These are phyloP conservation scores for Periophthalmus magnuspinnatus DNA, from an alignment of 2,797 vertebrate species.

Conservation along the genomic window DNA sequence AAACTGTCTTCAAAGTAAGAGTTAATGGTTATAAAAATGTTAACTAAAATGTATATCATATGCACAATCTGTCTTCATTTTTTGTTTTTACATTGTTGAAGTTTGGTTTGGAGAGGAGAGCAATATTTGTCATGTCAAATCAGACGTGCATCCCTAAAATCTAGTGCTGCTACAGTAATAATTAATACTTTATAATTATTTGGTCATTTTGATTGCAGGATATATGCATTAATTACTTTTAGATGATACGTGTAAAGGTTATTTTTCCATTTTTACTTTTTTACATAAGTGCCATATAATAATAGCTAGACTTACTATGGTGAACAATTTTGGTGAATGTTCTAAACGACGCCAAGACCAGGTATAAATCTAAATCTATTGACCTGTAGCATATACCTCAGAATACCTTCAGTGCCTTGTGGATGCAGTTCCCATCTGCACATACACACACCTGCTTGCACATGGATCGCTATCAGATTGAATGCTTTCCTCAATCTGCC, in stretches of 20 bases:
- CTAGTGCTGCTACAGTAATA: no score
- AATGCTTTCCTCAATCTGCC: slow-evolving; percentile 61
- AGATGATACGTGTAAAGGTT: neutral
- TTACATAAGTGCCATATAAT: neutral
- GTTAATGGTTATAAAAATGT: no score
- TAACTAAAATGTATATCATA: no score
- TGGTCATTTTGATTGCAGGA: no score
- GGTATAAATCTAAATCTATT: neutral
- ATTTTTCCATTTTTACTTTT: no score
- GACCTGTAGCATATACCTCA: neutral
- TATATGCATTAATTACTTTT: neutral
- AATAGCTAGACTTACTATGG: neutral
- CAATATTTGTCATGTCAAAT: no score
- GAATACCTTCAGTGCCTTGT: neutral
- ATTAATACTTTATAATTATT: no score
- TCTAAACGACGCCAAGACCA: neutral
- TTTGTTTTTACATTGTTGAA: no score
- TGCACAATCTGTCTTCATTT: no score
- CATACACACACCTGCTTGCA: slow-evolving; percentile 6
- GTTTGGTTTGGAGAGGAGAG: no score
- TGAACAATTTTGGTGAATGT: neutral
- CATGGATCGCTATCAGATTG: slow-evolving; percentile 46
- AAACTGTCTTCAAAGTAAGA: no score
- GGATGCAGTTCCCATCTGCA: neutral
- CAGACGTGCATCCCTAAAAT: no score